Conservation (phyloP, 2,797 vertebrate genomes). For the Gadopsis marmoratus region DNA sequence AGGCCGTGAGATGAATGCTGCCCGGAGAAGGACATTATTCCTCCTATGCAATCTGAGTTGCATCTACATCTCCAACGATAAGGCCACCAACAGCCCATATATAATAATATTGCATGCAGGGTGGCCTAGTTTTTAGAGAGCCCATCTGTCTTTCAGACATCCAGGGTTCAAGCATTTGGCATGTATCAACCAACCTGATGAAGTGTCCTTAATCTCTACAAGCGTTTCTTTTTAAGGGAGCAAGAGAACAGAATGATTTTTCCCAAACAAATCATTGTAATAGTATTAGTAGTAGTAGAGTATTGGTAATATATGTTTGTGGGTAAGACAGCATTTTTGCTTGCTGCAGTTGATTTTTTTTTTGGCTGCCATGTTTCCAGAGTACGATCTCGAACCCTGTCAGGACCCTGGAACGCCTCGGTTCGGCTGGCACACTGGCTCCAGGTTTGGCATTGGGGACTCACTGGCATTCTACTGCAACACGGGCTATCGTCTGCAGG, state of each 20-base stretch:
- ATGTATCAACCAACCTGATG: conserved; percentile 43
- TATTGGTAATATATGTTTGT: not conserved
- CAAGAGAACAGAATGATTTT: not conserved
- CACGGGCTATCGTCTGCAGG: conserved; percentile 95
- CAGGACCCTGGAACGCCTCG: conserved; percentile 92
- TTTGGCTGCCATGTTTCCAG: conserved; percentile 72
- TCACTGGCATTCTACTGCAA: conserved; percentile 91
- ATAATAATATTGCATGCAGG: conserved; percentile 36
- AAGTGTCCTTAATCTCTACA: conserved; percentile 52
- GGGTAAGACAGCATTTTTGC: not conserved
- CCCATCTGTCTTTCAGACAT: conserved; percentile 50
- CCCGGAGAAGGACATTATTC: conserved; percentile 15
- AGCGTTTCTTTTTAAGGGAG: conserved; percentile 18
- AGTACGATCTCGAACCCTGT: conserved; percentile 96
- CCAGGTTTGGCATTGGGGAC: conserved; percentile 93
- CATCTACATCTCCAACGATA: conserved; percentile 38
- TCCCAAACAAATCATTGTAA: not conserved
- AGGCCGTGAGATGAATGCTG: conserved; percentile 28
- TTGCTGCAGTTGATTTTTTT: not conserved
- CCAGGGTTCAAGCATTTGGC: conserved; percentile 49
- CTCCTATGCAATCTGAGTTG: conserved; percentile 15
- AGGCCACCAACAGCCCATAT: conserved; percentile 35
- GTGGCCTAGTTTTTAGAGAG: conserved; percentile 55
- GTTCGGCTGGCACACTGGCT: conserved; percentile 90
- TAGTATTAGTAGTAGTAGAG: too few species aligned